Conservation (phyloP, 2,113 vertebrate species). For the Nettapus auritus region DNA sequence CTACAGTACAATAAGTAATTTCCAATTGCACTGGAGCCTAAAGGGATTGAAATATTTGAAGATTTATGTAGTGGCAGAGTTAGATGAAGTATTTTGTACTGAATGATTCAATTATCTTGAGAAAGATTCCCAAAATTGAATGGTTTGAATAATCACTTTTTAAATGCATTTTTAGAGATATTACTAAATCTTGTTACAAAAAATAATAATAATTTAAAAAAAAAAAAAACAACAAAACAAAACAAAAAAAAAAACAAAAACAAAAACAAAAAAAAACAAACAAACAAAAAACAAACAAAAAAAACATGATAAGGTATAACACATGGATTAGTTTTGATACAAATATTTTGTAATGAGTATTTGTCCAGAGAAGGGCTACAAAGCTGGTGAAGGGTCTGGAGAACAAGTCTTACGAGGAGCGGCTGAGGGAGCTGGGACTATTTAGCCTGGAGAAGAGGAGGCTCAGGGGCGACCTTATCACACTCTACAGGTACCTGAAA, state of each 20-base stretch:
- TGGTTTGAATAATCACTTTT: conserved; percentile 44
- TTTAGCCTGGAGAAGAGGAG: too few relatives aligned
- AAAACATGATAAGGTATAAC: neutral
- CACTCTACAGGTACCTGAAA: too few relatives aligned
- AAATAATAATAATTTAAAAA: too few relatives aligned
- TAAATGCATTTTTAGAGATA: neutral
- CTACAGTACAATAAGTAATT: conserved; percentile 45
- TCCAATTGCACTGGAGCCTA: conserved; percentile 58
- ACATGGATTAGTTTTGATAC: neutral
- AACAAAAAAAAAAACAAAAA: too few relatives aligned
- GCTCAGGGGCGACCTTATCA: too few relatives aligned
- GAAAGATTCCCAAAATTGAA: conserved; percentile 39
- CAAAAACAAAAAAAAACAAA: too few relatives aligned
- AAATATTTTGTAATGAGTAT: neutral
- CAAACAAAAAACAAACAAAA: neutral
- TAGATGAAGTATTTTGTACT: conserved; percentile 37
- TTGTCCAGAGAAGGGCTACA: too few relatives aligned
- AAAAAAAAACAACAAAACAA: too few relatives aligned
- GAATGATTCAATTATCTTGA: conserved; percentile 57
- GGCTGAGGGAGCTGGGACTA: too few relatives aligned
- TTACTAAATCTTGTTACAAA: neutral
- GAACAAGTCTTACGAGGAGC: too few relatives aligned
- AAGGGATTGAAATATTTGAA: conserved; percentile 60
- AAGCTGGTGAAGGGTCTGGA: too few relatives aligned
- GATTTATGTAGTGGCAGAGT: conserved; percentile 29